phyloP scores from a whole-genome alignment of 2,113 vertebrate species.

The Pavo muticus region DNA sequence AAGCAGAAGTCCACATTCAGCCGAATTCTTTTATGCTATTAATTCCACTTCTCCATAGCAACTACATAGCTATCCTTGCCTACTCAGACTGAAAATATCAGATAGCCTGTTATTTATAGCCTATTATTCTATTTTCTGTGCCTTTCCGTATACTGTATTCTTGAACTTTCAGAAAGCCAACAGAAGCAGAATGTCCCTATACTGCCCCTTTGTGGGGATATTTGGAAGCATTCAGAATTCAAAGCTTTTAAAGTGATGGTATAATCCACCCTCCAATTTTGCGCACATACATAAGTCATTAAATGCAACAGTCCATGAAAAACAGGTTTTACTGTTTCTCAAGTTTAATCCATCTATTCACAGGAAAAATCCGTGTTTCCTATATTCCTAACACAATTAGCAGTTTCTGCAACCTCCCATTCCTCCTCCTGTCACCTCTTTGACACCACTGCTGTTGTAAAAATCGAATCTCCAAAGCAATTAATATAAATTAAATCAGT shows the following conservation, averaged over 20 bases:
- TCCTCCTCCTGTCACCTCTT: background rate
- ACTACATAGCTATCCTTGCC: background rate
- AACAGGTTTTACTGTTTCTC: slow-evolving; percentile 6
- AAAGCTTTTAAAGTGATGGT: background rate
- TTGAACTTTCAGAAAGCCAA: background rate
- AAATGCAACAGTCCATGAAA: background rate
- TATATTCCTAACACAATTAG: background rate
- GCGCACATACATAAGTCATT: slow-evolving; percentile 26
- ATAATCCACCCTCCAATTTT: background rate
- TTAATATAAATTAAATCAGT: background rate
- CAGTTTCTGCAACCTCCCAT: background rate
- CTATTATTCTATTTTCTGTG: background rate
- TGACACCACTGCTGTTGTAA: background rate
- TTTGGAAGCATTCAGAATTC: background rate
- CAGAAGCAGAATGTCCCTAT: background rate
- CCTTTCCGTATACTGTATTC: background rate
- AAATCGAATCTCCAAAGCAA: background rate
- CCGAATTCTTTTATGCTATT: background rate
- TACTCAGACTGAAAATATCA: background rate
- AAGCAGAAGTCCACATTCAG: background rate
- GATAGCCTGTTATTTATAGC: background rate
- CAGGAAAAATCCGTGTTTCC: background rate
- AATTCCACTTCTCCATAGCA: background rate
- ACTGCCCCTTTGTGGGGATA: slow-evolving; percentile 59
- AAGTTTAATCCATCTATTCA: background rate